Percentiles rank a stretch among this genome's conserved stretches.
phyloP scores from a whole-genome alignment of 2,113 vertebrate species.

The Oenanthe oenanthe region DNA sequence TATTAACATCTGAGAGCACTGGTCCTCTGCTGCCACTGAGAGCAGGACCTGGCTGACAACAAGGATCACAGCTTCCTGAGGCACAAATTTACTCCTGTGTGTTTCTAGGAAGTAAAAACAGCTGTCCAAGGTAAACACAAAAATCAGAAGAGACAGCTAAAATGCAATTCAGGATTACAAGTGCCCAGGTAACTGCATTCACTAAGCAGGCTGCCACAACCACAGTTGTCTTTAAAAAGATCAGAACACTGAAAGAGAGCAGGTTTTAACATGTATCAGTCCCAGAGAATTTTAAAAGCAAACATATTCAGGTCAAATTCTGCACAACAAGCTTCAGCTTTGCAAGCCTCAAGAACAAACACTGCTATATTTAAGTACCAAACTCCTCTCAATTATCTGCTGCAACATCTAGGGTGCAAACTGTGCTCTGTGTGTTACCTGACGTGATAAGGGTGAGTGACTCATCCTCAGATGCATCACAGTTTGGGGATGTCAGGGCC shows the following conservation, averaged over 20 bases:
- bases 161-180: neutral
- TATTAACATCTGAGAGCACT: neutral
- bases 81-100: neutral
- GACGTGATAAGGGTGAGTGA: neutral
- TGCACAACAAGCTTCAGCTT: constrained; percentile 14
- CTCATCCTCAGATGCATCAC: neutral
- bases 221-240: neutral
- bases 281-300: constrained; percentile 8
- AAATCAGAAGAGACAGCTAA: neutral
- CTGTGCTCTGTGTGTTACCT: neutral
- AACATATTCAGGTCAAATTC: constrained; percentile 37
- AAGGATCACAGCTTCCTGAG: neutral
- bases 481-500: neutral
- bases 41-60: neutral
- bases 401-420: neutral
- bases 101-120: neutral
- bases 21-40: neutral
- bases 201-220: constrained; percentile 8
- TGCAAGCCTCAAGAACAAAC: neutral
- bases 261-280: neutral
- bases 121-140: neutral
- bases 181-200: neutral
- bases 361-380: constrained; percentile 57
- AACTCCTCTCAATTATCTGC: constrained; percentile 17
- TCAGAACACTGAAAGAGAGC: neutral